Percentiles rank a stretch among this genome's conserved stretches.
Evolutionary conservation across 1,140 invertebrate genomes (phyloP).

Genomic region (Littorina saxatilis): DNA sequence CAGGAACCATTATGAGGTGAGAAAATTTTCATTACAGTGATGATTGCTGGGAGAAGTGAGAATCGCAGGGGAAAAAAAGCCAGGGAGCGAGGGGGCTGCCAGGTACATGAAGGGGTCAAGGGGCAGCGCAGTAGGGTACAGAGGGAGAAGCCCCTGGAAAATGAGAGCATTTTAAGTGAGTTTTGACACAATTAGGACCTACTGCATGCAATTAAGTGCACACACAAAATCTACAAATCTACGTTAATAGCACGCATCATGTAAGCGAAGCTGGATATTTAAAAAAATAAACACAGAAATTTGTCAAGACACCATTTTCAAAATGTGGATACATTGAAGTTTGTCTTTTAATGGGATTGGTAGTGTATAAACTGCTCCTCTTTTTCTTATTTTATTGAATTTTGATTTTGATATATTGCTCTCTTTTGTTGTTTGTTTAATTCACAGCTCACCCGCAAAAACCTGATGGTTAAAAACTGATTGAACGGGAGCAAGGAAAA

Average conservation of each 20-base stretch:
- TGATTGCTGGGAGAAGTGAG: neutral
- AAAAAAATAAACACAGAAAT: no score
- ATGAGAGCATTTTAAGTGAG: neutral
- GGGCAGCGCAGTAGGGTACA: neutral
- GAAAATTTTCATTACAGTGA: neutral
- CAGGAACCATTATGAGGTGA: conserved; percentile 78
- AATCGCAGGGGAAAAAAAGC: neutral
- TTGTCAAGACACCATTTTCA: no score
- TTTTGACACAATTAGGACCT: no score
- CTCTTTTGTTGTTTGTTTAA: neutral
- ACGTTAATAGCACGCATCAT: no score
- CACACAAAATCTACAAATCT: no score
- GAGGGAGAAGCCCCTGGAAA: neutral
- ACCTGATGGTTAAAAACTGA: conserved; percentile 77
- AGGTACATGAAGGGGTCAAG: no score
- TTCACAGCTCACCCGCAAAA: conserved; percentile 76
- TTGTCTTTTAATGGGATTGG: neutral
- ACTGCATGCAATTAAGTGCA: no score
- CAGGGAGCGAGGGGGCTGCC: no score
- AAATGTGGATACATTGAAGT: no score
- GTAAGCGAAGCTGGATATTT: no score
- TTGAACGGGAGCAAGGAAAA: conserved; percentile 74
- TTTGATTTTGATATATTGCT: neutral
- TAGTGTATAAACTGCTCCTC: no score
- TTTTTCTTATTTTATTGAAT: no score